phyloP scores from a whole-genome alignment of 1,140 invertebrate species.

The Daktulosphaira vitifoliae region DNA sequence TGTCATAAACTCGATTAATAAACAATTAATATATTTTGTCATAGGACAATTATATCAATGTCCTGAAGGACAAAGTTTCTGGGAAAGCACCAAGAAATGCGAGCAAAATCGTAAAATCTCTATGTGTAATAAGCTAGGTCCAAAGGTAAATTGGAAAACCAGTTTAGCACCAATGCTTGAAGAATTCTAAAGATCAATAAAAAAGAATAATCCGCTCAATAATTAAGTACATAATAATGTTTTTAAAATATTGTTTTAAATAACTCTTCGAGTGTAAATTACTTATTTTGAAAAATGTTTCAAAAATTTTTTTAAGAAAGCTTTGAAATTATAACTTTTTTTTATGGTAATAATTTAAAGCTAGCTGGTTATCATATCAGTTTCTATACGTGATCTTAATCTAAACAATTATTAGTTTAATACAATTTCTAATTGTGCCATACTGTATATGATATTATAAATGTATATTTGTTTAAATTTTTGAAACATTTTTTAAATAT shows the following conservation, averaged over 20 bases:
- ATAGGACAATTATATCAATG: constrained; percentile 61
- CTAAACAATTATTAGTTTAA: neutral
- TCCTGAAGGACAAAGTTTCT: constrained; percentile 64
- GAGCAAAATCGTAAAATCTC: constrained; percentile 52
- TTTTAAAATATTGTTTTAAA: no score
- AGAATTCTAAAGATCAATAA: constrained; percentile 6
- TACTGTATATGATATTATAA: constrained; percentile 4
- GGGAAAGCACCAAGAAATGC: constrained; percentile 65
- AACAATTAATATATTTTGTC: constrained; percentile 22
- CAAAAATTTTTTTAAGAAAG: constrained; percentile 2
- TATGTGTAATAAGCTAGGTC: constrained; percentile 43
- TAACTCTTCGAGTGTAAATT: no score
- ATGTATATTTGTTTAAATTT: constrained; percentile 27
- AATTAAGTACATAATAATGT: no score
- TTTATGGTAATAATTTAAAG: neutral
- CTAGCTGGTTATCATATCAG: neutral
- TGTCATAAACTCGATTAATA: neutral
- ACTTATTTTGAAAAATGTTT: constrained; percentile 24
- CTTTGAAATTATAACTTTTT: neutral
- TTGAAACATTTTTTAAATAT: constrained; percentile 33
- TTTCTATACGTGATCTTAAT: neutral
- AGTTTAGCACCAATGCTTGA: constrained; percentile 35
- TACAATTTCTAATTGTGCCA: constrained; percentile 16
- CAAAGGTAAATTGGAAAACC: constrained; percentile 25
- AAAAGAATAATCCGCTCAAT: no score